Percentiles rank a stretch among this genome's conserved stretches.
phyloP scores from a whole-genome alignment of 35 echinoderm and acorn worm genomes.

The Ophioderma brevispina region DNA sequence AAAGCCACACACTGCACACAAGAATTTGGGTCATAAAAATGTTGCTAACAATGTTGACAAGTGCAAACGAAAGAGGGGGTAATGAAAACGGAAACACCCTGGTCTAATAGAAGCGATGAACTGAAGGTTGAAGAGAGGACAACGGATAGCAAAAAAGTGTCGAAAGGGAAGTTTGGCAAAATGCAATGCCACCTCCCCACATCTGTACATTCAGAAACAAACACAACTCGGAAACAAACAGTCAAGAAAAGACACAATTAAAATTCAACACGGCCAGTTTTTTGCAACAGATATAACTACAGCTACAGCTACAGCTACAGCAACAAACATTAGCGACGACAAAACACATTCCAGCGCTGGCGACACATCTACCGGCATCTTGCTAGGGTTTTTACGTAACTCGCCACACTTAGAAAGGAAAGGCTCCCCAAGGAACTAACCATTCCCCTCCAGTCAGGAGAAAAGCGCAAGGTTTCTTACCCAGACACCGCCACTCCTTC shows the following conservation, averaged over 20 bases:
- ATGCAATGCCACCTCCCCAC: no score
- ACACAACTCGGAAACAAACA: no score
- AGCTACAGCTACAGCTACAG: not conserved
- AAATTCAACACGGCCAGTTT: not conserved
- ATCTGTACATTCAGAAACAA: no score
- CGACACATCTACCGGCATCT: constrained; percentile 37
- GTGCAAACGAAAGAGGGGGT: not conserved
- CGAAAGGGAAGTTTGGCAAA: no score
- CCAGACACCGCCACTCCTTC: constrained; percentile 72
- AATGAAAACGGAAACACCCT: not conserved
- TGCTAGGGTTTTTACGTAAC: constrained; percentile 27
- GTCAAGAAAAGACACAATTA: no score
- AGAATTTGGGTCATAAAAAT: not conserved
- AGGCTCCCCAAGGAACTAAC: not conserved
- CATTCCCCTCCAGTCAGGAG: not conserved
- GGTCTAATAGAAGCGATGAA: not conserved
- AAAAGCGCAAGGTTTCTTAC: constrained; percentile 24
- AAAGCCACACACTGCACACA: not conserved
- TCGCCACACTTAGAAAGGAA: not conserved
- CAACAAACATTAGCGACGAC: not conserved
- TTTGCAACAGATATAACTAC: not conserved
- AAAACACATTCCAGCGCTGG: constrained; percentile 5
- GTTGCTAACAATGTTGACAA: not conserved
- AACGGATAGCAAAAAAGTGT: not conserved
- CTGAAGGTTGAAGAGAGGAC: not conserved